phyloP scores from a whole-genome alignment of 1,140 invertebrate species.

The Drosophila pallidifrons region DNA sequence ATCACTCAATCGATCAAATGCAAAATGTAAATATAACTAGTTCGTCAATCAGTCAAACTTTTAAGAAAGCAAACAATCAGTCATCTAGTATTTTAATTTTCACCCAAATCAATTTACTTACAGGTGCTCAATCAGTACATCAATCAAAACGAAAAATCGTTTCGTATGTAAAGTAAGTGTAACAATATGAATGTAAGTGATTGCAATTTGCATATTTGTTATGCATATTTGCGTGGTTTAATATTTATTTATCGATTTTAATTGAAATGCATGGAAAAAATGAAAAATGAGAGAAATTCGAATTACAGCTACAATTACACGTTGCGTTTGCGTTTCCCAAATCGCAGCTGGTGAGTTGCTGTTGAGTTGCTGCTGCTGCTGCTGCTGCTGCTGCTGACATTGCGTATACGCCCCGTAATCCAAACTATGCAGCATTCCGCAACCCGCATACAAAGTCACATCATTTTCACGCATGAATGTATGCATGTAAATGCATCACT shows the following conservation, averaged over 20 bases:
- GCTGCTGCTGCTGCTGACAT: constrained; percentile 42
- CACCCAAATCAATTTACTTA: no score
- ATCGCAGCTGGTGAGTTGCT: constrained; percentile 9
- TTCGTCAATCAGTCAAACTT: no score
- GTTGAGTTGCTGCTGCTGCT: constrained; percentile 26
- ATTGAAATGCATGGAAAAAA: constrained; percentile 36
- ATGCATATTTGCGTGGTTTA: constrained; percentile 13
- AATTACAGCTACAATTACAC: constrained; percentile 12
- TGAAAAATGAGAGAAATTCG: constrained; percentile 7
- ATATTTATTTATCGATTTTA: constrained; percentile 30
- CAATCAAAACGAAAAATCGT: no score
- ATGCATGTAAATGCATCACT: constrained; percentile 9
- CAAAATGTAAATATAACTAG: no score
- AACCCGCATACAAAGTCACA: constrained; percentile 28
- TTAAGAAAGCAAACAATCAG: no score
- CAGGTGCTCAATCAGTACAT: no score
- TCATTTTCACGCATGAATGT: constrained; percentile 18
- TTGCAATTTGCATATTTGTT: constrained; percentile 2
- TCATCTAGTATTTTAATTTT: no score
- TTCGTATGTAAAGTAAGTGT: no score
- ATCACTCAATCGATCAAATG: background rate
- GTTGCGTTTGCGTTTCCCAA: constrained; percentile 10
- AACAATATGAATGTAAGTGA: constrained; percentile 2
- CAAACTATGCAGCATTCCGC: constrained; percentile 41
- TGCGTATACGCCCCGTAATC: constrained; percentile 59